Percentiles rank a stretch among this genome's conserved stretches.
Evolutionary conservation across 2,113 vertebrate genomes (phyloP).

Genomic region (Epinephelus lanceolatus): DNA sequence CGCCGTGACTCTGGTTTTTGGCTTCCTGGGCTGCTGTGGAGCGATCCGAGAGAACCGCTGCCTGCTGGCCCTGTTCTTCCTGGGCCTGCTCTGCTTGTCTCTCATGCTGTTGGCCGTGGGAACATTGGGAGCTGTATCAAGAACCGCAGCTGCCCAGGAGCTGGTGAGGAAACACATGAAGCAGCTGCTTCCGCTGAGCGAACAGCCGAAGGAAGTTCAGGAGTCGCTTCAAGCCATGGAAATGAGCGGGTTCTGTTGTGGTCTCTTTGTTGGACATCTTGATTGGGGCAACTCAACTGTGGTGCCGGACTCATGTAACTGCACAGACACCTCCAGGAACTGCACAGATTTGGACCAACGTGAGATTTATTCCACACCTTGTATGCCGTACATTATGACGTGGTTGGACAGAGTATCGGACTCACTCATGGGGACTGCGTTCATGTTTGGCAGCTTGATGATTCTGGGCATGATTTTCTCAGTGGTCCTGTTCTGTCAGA

Average conservation of each 20-base stretch:
- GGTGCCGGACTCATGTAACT: slow-evolving; percentile 32
- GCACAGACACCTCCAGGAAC: background rate
- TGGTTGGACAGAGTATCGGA: slow-evolving; percentile 20
- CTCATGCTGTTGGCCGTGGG: slow-evolving; percentile 18
- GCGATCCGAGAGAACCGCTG: background rate
- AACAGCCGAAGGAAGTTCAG: background rate
- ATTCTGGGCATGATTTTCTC: slow-evolving; percentile 27
- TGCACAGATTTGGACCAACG: background rate
- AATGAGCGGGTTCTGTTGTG: background rate
- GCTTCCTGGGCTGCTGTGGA: slow-evolving; percentile 40
- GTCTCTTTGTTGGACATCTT: slow-evolving; percentile 18
- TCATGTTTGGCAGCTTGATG: slow-evolving; percentile 2
- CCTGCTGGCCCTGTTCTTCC: slow-evolving; percentile 39
- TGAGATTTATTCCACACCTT: background rate
- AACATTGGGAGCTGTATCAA: background rate
- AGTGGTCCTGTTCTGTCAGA: background rate
- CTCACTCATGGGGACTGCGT: background rate
- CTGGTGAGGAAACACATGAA: slow-evolving; percentile 11
- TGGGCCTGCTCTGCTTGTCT: slow-evolving; percentile 14
- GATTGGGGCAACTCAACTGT: slow-evolving; percentile 23
- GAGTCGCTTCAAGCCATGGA: slow-evolving; percentile 25
- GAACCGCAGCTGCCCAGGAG: slow-evolving; percentile 25
- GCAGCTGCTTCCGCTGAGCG: slow-evolving; percentile 6
- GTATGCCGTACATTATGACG: background rate
- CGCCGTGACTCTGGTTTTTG: slow-evolving; percentile 5